Conservation (phyloP, 2,113 vertebrate species). For the Stigmatopora nigra region DNA sequence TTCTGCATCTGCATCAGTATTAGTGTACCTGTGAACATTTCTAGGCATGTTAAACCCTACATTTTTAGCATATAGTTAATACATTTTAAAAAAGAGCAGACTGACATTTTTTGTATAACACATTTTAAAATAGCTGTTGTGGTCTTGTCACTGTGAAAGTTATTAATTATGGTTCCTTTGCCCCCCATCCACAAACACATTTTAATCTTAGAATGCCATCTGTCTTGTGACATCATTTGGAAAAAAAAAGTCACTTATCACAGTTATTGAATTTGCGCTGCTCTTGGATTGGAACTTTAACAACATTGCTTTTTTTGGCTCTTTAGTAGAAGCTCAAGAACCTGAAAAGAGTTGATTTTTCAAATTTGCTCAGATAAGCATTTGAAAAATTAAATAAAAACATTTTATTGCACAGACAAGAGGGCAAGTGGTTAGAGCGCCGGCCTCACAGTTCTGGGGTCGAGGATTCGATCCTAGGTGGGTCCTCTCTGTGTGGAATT, state of each 20-base stretch:
- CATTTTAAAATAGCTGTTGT: background rate
- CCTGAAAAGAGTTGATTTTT: background rate
- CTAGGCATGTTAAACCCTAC: slow-evolving; percentile 14
- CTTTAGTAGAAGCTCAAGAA: background rate
- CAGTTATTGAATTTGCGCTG: background rate
- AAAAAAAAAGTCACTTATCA: background rate
- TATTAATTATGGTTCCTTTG: background rate
- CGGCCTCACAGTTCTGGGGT: too few relatives aligned
- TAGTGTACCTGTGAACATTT: slow-evolving; percentile 32
- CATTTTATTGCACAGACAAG: background rate
- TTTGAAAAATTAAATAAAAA: background rate
- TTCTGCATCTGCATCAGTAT: background rate
- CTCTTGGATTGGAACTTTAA: background rate
- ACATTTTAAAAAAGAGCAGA: background rate
- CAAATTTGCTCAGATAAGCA: background rate
- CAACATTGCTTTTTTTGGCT: background rate
- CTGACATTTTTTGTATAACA: background rate
- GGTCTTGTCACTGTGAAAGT: background rate
- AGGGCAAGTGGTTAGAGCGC: too few relatives aligned
- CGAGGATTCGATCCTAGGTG: too few relatives aligned
- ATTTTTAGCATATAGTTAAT: slow-evolving; percentile 7
- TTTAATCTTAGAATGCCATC: background rate
- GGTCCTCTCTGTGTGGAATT: too few relatives aligned
- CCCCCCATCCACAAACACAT: background rate
- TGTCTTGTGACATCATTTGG: background rate